Evolutionary conservation across 2,797 vertebrate species (phyloP), one percentile per base, ranked within the genome.

Genomic region (Tamandua tetradactyla): DNA sequence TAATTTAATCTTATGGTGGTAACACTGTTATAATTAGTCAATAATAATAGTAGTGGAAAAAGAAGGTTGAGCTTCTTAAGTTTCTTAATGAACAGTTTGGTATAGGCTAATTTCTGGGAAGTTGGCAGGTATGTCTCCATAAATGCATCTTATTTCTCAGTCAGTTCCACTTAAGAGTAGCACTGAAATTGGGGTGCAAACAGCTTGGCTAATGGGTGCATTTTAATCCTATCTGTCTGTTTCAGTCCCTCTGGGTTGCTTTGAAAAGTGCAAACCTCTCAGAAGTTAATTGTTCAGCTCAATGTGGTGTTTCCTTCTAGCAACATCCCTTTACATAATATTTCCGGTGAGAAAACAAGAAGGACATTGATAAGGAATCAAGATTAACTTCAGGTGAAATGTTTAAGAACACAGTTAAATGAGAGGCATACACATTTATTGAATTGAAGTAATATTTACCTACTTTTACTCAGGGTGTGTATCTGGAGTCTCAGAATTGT

Each of bases 1-100:
- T n/a, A n/a, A n/a, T n/a, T 95, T 93, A 92, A 94, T 96, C 93
- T 93, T 88, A 80, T 62, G 84, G 8, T 62, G 55, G 66, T 91
- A 89, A 79, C 69, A 71, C 69, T 89, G 49, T 91, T 95, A 62
- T 69, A 93, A 37, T 92, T 95, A 61, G 75, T 40, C 25, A 91
- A 66, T 42, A 88, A 69, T 93, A 90, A 87, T 37, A 64, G 87
- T 49, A 83, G 62, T 79, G 66, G 27, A 44, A 89, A 87, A 93
- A 90, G 55, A 78, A 59, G 87, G 35, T 66, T 92, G 72, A 94
- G 62, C 79, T 75, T 72, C 57, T 42, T 13, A 87, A 64, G 12
- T 66, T 87, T 84, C 72, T 93, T 95, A 91, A 79, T 44, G 66
- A 89, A 81, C 83, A 93, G 47, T 92, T 93, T 92, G 44, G 49